Evolutionary conservation across 2,113 vertebrate species (phyloP), one percentile per base, ranked within the genome.

Genomic region (Amblyopsis rosae): DNA sequence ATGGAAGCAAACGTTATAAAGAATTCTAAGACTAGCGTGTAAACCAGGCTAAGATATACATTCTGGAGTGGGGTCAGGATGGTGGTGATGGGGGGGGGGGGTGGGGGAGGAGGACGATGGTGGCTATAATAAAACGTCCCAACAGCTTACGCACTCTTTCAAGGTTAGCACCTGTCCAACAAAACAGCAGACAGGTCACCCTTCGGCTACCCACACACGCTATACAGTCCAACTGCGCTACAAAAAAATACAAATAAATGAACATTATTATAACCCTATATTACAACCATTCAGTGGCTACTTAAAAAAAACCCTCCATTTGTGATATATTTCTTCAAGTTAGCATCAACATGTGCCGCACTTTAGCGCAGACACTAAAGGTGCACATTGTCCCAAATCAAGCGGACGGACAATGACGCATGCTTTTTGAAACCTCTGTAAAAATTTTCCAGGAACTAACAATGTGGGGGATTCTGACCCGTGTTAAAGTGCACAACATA

Each of bases 401-500:
- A 60, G 41, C 53, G 9, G 17, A 57, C 8, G 12, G 59, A 50
- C 1, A 50, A 50, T 12, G 12, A 50, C 9, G 12, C 9, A 50
- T 50, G 11, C 49, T 50, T 50, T 50, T 50, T 1, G 49, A 13
- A 50, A 50, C 3, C 35, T 8, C 35, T 41, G 3, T 12, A 50
- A 50, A 50, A 51, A 12, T 15, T 46, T 53, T 1, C 59, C 8
- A 19, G 17, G 57, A 62, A 65, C 1, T 1, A 13, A n/a, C 32
- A 19, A 13, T 9, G n/a, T 35, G 11, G 46, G 15, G 45, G 15
- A 5, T 63, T 32, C 46, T 48, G 60, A 13, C 60, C 45, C 13
- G 60, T 45, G 12, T 17, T 87, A 90, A 90, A 90, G 88, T 88
- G 86, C 86, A 80, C 74, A 41, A 82, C 55, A 70, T 79, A 85